Conservation (phyloP, 2,888 invertebrate species). For the Drosophila putrida region DNA sequence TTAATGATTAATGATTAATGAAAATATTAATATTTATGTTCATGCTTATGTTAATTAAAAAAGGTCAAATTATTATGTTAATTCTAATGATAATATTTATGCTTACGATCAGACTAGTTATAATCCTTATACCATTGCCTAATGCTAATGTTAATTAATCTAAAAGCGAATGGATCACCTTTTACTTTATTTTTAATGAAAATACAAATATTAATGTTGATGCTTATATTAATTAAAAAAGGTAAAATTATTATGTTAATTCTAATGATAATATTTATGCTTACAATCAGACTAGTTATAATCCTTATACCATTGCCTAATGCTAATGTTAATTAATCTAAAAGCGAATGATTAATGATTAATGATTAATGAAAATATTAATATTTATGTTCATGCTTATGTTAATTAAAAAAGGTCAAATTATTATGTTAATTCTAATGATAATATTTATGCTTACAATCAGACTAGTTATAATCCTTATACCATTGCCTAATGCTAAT, state of each 20-base stretch:
- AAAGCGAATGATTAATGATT: no score
- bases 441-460: constrained; percentile 15
- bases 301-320: constrained; percentile 1
- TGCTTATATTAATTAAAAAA: neutral
- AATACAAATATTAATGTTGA: constrained; percentile 2
- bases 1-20: no score
- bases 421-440: neutral
- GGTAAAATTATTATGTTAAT: neutral
- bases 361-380: neutral
- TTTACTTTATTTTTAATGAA: neutral
- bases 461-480: constrained; percentile 10
- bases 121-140: neutral
- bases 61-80: neutral
- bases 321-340: neutral
- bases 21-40: neutral
- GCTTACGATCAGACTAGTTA: constrained; percentile 19
- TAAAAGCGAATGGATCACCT: neutral
- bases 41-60: no score
- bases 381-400: neutral
- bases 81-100: constrained; percentile 26
- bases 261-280: neutral
- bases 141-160: neutral
- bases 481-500: constrained; percentile 2
- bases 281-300: constrained; percentile 16
- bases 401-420: neutral